phyloP scores from a whole-genome alignment of 2,888 invertebrate genomes.

The Tetragonula carbonaria region DNA sequence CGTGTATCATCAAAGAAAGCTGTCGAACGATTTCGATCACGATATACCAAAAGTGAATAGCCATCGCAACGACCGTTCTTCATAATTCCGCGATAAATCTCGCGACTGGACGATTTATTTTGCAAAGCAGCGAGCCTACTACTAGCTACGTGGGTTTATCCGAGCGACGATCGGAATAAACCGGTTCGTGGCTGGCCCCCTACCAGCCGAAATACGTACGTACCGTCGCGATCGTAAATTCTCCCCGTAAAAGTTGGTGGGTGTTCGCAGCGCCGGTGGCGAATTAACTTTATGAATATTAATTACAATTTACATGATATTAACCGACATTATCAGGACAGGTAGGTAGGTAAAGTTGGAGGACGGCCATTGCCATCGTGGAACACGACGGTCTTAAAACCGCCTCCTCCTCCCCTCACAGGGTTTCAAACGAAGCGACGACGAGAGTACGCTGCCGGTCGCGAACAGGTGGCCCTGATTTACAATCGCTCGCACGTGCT shows the following conservation, averaged over 20 bases:
- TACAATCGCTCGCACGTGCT: slow-evolving; percentile 38
- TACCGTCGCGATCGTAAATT: slow-evolving; percentile 79
- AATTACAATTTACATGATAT: slow-evolving; percentile 83
- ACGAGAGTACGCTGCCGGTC: slow-evolving; percentile 33
- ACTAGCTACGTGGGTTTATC: slow-evolving; percentile 36
- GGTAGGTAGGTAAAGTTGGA: slow-evolving; percentile 77
- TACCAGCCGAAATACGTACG: slow-evolving; percentile 71
- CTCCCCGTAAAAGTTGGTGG: slow-evolving; percentile 75
- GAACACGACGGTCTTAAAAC: slow-evolving; percentile 46
- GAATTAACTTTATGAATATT: slow-evolving; percentile 82
- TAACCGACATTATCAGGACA: slow-evolving; percentile 82
- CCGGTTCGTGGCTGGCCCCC: not conserved
- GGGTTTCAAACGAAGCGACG: slow-evolving; percentile 44
- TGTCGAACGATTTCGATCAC: slow-evolving; percentile 41
- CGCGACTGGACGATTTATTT: slow-evolving; percentile 51
- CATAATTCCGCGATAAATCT: slow-evolving; percentile 59
- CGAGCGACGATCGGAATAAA: slow-evolving; percentile 22
- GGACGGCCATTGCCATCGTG: slow-evolving; percentile 69
- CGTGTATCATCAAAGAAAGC: slow-evolving; percentile 30
- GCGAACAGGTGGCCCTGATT: slow-evolving; percentile 67
- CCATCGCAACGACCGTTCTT: slow-evolving; percentile 32
- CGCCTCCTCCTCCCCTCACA: slow-evolving; percentile 27
- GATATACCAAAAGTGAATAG: not conserved
- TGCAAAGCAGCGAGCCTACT: slow-evolving; percentile 10
- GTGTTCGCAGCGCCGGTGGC: slow-evolving; percentile 64